Conservation (phyloP, 2,888 invertebrate species). For the Leistus spinibarbis region DNA sequence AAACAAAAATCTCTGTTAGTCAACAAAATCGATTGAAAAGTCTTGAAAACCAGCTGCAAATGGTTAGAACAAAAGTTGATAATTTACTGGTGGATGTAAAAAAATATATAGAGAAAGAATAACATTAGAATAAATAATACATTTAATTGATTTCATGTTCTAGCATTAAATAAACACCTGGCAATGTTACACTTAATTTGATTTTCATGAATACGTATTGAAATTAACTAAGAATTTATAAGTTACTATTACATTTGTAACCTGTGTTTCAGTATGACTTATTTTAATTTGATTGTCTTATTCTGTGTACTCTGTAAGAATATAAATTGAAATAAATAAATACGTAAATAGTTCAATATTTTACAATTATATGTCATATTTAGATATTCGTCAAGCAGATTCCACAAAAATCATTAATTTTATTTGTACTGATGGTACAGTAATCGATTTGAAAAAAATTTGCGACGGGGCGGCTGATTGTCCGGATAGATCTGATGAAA, state of each 20-base stretch:
- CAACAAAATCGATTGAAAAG: constrained; percentile 9
- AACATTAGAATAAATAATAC: too few species aligned
- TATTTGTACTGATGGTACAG: constrained; percentile 46
- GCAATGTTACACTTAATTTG: too few species aligned
- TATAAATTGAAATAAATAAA: background rate
- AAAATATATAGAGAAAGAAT: background rate
- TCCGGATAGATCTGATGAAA: constrained; percentile 55
- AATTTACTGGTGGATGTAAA: background rate
- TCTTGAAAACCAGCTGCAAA: constrained; percentile 1
- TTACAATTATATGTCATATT: too few species aligned
- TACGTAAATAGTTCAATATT: too few species aligned
- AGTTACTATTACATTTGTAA: too few species aligned
- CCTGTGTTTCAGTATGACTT: background rate
- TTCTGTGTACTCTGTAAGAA: background rate
- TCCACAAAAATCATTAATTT: constrained; percentile 35
- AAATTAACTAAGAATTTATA: too few species aligned
- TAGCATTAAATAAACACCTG: too few species aligned
- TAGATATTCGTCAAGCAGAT: too few species aligned
- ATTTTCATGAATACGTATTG: too few species aligned
- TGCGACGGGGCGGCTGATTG: constrained; percentile 51
- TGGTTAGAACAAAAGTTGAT: constrained; percentile 11
- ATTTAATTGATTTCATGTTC: too few species aligned
- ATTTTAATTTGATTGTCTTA: background rate
- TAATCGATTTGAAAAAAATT: constrained; percentile 42
- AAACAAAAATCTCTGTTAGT: constrained; percentile 7